Conservation (phyloP, 2,797 vertebrate species). For the Acanthornis magna region DNA sequence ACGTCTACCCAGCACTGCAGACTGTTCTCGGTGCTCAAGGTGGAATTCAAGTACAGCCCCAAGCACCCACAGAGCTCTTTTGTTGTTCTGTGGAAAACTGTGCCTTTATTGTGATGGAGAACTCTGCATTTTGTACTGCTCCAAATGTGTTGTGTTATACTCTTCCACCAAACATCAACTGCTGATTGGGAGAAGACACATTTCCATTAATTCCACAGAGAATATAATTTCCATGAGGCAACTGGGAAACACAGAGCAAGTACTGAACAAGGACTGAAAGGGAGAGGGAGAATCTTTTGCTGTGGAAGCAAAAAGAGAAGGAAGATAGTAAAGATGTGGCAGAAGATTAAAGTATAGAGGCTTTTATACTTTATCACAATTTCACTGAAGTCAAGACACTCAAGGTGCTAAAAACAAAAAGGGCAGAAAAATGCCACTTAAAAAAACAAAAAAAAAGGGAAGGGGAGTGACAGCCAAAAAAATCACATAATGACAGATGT, state of each 20-base stretch:
- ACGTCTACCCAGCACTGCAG: background rate
- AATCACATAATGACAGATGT: background rate
- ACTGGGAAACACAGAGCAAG: background rate
- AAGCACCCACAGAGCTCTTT: background rate
- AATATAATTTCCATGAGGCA: background rate
- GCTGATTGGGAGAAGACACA: background rate
- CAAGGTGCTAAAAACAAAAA: background rate
- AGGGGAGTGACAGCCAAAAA: background rate
- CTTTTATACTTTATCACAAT: background rate
- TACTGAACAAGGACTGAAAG: background rate
- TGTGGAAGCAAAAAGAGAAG: background rate
- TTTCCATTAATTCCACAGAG: background rate
- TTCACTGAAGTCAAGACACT: background rate
- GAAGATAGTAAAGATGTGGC: background rate
- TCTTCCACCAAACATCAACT: background rate
- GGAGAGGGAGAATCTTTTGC: background rate
- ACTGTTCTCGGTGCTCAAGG: background rate
- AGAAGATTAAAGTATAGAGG: background rate
- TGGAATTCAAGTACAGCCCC: background rate
- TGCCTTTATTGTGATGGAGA: background rate
- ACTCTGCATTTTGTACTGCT: background rate
- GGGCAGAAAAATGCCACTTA: background rate
- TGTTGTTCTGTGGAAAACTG: background rate
- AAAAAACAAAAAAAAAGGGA: background rate
- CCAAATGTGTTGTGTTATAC: background rate